These are phyloP conservation scores for Parasteatoda tepidariorum DNA, from an alignment of 1,140 invertebrate species.

Conservation along the genomic window DNA sequence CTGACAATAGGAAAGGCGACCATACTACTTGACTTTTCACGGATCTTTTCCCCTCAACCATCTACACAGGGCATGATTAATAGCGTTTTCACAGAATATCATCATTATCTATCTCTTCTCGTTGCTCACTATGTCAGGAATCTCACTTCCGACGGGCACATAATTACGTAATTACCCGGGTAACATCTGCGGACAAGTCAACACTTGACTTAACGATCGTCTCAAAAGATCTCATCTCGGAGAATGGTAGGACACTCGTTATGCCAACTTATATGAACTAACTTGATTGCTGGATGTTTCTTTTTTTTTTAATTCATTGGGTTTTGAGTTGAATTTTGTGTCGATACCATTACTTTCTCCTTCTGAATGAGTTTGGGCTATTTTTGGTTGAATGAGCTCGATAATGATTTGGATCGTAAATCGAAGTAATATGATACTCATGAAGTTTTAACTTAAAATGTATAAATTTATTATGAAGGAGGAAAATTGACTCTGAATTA, in stretches of 20 bases:
- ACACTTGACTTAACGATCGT: conserved; percentile 52
- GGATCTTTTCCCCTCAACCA: conserved; percentile 36
- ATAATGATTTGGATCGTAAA: too few relatives aligned
- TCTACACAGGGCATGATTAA: conserved; percentile 38
- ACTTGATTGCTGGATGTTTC: too few relatives aligned
- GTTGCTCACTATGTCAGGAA: conserved; percentile 18
- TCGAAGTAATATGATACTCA: too few relatives aligned
- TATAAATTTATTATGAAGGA: too few relatives aligned
- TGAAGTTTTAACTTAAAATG: too few relatives aligned
- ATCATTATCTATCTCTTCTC: conserved; percentile 36
- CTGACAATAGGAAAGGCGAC: neutral
- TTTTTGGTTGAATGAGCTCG: too few relatives aligned
- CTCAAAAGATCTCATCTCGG: neutral
- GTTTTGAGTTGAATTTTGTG: too few relatives aligned
- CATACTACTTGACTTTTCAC: conserved; percentile 34
- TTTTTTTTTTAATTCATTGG: too few relatives aligned
- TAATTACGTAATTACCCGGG: conserved; percentile 47
- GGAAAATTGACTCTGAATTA: too few relatives aligned
- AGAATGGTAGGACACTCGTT: neutral
- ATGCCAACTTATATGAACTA: too few relatives aligned
- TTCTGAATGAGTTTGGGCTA: too few relatives aligned
- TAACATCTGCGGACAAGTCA: conserved; percentile 46
- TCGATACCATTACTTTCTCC: too few relatives aligned
- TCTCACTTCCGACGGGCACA: conserved; percentile 44
- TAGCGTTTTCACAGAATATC: conserved; percentile 29